phyloP scores from a whole-genome alignment of 2,797 vertebrate species.

The Podarcis siculus region DNA sequence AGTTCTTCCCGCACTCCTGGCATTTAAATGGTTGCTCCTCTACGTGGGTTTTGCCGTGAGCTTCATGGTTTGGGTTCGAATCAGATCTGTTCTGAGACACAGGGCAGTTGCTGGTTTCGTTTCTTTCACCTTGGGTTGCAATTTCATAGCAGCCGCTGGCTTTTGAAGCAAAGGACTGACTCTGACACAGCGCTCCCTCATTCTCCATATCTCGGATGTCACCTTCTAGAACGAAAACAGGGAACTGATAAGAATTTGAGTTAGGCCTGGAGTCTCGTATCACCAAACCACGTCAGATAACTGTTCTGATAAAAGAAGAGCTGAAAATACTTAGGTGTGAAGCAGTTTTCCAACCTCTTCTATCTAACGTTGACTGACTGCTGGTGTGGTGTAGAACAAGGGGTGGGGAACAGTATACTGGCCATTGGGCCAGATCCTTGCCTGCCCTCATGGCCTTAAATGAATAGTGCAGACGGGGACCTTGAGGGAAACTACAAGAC shows the following conservation, averaged over 20 bases:
- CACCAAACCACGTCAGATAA: neutral
- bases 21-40: neutral
- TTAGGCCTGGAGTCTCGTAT: neutral
- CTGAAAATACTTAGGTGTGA: neutral
- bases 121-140: neutral
- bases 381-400: neutral
- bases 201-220: neutral
- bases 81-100: neutral
- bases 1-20: neutral
- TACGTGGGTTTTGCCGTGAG: neutral
- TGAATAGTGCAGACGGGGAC: too few species aligned
- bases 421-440: too few species aligned
- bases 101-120: neutral
- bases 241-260: neutral
- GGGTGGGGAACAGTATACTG: neutral
- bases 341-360: neutral
- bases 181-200: neutral
- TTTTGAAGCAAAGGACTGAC: neutral
- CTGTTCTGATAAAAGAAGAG: neutral
- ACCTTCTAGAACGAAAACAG: neutral
- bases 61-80: neutral
- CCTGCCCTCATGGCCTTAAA: too few species aligned
- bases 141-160: neutral
- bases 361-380: neutral
- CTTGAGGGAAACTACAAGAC: too few species aligned